Base-by-base conservation (phyloP, 2,888 invertebrate genomes). In the Amphipoea lucens region DNA sequence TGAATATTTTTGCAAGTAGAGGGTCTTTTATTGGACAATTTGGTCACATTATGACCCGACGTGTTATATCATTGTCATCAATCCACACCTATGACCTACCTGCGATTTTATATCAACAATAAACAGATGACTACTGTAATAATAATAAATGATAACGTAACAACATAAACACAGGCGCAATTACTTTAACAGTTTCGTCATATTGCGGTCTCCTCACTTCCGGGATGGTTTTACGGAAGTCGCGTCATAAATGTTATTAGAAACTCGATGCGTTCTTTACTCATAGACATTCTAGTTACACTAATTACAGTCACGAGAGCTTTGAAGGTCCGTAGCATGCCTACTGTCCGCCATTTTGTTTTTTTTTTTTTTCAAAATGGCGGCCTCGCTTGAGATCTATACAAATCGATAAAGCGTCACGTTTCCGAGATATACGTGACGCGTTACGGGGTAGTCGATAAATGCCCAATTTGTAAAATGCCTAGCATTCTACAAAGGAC, bases 91-190 rank as follows among this genome's bases (percentile, higher is more conserved):
- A 29, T 29, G 29, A 29, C 29, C 29, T 51, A 62, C 67, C 45
- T 63, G 54, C 67, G 67, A 62, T 71, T 67, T 71, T 29, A 9
- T 75, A 80, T 68, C 75, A 68, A 23, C 54, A 68, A 68, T 11
- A 12, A 17, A 36, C 54, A 54, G 36, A 80, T 57, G 62, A 12
- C 45, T 66, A 70, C 63, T 79, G 66, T 65, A 71, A 74, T 71
- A 74, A 67, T 69, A 80, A 57, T 76, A 76, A 81, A 65, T 81
- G 81, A 81, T 81, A 81, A 75, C 48, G 40, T 69, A 80, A 80
- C 57, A 63, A 76, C 4, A 68, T 79, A 75, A 69, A 80, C 75
- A 75, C 45, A 48, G 20, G 6, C n/a, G 68, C 65, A 76, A 81
- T 74, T 74, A 57, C 75, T 63, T 2, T 40, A 45, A 68, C 62